Percentiles rank a stretch among this genome's conserved stretches.
Evolutionary conservation across 2,113 vertebrate genomes (phyloP).

Genomic region (Syrrhaptes paradoxus): DNA sequence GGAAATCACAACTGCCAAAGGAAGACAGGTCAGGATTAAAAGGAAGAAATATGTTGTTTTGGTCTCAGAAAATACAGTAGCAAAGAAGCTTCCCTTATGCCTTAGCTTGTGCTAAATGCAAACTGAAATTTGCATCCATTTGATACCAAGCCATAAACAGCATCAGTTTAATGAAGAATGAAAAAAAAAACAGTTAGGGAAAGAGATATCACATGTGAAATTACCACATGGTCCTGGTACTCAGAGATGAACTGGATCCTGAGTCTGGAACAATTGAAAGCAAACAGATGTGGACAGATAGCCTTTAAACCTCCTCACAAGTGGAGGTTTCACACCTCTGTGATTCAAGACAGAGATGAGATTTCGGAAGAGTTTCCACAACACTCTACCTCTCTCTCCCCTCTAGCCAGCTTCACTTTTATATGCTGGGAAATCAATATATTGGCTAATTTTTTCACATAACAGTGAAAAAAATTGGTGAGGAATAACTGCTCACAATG

Average conservation of each 20-base stretch:
- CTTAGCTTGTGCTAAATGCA: not conserved
- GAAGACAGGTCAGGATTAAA: not conserved
- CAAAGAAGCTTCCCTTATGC: not conserved
- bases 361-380: not conserved
- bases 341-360: not conserved
- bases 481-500: not conserved
- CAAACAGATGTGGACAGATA: not conserved
- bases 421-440: not conserved
- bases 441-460: not conserved
- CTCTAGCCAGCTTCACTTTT: not conserved
- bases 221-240: not conserved
- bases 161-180: not conserved
- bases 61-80: not conserved
- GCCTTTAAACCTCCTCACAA: not conserved
- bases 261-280: not conserved
- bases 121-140: not conserved
- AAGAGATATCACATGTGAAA: not conserved
- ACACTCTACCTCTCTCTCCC: not conserved
- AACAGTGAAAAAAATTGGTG: not conserved
- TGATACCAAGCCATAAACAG: not conserved
- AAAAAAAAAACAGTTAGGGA: not conserved
- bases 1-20: not conserved
- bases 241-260: not conserved
- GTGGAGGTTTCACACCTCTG: not conserved
- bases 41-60: not conserved